Conservation (phyloP, 2,113 vertebrate genomes). For the Calypte anna region DNA sequence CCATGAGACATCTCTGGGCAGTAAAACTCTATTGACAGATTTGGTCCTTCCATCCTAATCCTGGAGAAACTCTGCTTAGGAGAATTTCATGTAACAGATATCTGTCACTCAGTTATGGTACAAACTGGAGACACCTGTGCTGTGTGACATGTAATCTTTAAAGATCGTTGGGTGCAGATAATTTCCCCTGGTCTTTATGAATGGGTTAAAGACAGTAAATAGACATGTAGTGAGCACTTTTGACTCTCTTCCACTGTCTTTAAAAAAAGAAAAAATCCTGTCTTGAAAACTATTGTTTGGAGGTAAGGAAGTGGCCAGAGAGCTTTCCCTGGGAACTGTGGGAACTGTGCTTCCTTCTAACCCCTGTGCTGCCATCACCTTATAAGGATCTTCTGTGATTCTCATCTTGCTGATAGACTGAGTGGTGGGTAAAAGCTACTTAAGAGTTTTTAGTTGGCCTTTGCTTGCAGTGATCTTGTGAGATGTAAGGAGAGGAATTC, state of each 20-base stretch:
- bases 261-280: background rate
- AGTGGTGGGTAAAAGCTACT: background rate
- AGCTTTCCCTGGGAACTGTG: background rate
- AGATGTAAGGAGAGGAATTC: background rate
- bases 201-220: background rate
- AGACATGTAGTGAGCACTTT: background rate
- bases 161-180: background rate
- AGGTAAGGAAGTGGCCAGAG: background rate
- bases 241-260: background rate
- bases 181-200: background rate
- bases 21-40: background rate
- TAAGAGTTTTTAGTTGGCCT: background rate
- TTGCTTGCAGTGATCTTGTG: background rate
- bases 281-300: background rate
- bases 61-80: background rate
- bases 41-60: background rate
- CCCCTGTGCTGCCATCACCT: background rate
- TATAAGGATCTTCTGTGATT: background rate
- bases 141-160: background rate
- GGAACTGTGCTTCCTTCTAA: background rate
- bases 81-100: background rate
- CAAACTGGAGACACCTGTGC: background rate
- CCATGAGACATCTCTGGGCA: fast-evolving
- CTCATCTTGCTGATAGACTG: background rate
- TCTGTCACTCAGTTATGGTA: background rate